phyloP scores from a whole-genome alignment of 2,797 vertebrate species.

The Dicrostonyx torquatus region DNA sequence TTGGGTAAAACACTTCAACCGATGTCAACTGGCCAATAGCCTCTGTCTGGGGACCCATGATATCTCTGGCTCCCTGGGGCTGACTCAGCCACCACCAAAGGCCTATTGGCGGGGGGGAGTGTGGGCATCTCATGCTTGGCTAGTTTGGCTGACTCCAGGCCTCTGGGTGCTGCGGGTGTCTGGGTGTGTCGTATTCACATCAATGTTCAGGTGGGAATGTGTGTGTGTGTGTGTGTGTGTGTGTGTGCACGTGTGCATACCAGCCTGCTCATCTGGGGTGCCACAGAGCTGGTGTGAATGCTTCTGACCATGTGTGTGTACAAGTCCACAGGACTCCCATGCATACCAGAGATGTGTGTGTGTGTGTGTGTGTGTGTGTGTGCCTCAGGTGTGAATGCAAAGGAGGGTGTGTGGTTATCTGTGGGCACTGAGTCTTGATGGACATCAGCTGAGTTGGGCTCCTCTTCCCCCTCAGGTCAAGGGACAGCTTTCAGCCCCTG shows the following conservation, averaged over 20 bases:
- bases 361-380: no score
- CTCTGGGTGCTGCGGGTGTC: slow-evolving; percentile 43
- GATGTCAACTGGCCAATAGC: background rate
- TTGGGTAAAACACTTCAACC: background rate
- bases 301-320: background rate
- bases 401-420: background rate
- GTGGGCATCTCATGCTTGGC: slow-evolving; percentile 59
- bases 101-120: background rate
- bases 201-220: background rate
- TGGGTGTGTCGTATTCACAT: background rate
- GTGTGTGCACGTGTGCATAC: background rate
- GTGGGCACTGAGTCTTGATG: background rate
- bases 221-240: background rate
- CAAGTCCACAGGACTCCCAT: background rate
- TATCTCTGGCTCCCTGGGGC: background rate
- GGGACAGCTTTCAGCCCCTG: slow-evolving; percentile 44
- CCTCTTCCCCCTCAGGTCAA: background rate
- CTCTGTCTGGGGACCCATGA: background rate
- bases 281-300: background rate
- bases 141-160: slow-evolving; percentile 56
- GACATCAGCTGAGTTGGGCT: background rate
- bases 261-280: background rate
- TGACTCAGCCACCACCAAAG: slow-evolving; percentile 67
- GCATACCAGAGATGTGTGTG: no score
- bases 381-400: background rate